Evolutionary conservation across 2,113 vertebrate species (phyloP), one percentile per base, ranked within the genome.

Genomic region (Sclerurus mexicanus): DNA sequence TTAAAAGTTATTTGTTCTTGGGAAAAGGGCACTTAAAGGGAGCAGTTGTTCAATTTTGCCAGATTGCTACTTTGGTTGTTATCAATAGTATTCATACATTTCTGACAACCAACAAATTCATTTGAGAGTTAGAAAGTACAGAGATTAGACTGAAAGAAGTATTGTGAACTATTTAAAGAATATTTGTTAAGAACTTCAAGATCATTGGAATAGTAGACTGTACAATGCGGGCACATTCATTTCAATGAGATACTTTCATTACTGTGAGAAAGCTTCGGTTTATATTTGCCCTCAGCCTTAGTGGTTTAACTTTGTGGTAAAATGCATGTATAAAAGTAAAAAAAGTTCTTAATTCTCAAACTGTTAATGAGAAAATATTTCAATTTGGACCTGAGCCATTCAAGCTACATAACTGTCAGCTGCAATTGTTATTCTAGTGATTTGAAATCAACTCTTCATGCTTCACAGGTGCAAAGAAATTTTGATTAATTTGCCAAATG

Each of bases 381-480:
- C 9, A 53, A 9, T 77, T 59, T 88, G 72, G 20, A 64, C 6
- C 9, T 24, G 37, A 79, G 30, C 47, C n/a, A 55, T 59, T 87
- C 27, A 47, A 75, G 25, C 44, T 86, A 53, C 9, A 7, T 21
- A 69, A n/a, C 10, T 74, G 30, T 76, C 79, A 89, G 19, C 62
- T 87, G 22, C 22, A 87, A 4, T 35, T 89, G 21, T 85, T 94
- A 46, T 89, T 94, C 67, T 85, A 23, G 31, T 79, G 50, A 77
- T 56, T 69, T 90, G 69, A 92, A 93, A 91, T 74, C 58, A 90
- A 60, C 35, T 64, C 53, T 71, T 93, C 85, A 85, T 81, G 88
- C 90, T 95, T 91, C 73, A 92, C 35, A 93, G 39, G 46, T 91
- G 78, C 76, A 56, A 85, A 84, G 47, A 91, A 79, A 28, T 52